phyloP scores from a whole-genome alignment of 2,888 invertebrate genomes.

The Anticlea derivata region DNA sequence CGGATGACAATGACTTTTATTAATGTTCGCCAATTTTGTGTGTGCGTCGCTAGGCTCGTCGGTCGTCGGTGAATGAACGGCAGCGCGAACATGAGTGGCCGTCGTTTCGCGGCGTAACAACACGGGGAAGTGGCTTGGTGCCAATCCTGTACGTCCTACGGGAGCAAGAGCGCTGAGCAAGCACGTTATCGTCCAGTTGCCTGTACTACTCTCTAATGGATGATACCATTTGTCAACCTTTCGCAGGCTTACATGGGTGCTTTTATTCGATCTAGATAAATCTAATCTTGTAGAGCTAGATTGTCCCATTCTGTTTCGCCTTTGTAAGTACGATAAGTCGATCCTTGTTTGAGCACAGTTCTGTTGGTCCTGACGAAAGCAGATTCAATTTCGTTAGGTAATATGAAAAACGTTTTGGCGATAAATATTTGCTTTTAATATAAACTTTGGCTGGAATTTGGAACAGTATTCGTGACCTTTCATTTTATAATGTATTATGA shows the following conservation, averaged over 20 bases:
- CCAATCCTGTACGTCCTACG: slow-evolving; percentile 58
- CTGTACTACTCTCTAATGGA: slow-evolving; percentile 50
- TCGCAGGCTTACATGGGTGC: slow-evolving; percentile 7
- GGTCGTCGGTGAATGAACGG: slow-evolving; percentile 53
- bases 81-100: slow-evolving; percentile 33
- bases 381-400: slow-evolving; percentile 5
- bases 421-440: slow-evolving; percentile 11
- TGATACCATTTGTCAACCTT: slow-evolving; percentile 39
- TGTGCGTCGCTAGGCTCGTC: slow-evolving; percentile 35
- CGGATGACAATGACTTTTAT: slow-evolving; percentile 44
- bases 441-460: neutral
- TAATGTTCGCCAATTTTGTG: slow-evolving; percentile 48
- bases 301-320: neutral
- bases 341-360: neutral
- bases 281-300: neutral
- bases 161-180: slow-evolving; percentile 30
- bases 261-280: slow-evolving; percentile 13
- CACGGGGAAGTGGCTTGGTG: slow-evolving; percentile 62
- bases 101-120: slow-evolving; percentile 30
- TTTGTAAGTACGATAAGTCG: neutral
- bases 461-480: neutral
- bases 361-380: neutral
- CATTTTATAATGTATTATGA: neutral
- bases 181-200: slow-evolving; percentile 50
- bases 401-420: neutral